A percentile compares a stretch with the other conserved stretches of the same genome.
phyloP scores from a whole-genome alignment of 2,113 vertebrate species.

The Phalacrocorax pelagicus region DNA sequence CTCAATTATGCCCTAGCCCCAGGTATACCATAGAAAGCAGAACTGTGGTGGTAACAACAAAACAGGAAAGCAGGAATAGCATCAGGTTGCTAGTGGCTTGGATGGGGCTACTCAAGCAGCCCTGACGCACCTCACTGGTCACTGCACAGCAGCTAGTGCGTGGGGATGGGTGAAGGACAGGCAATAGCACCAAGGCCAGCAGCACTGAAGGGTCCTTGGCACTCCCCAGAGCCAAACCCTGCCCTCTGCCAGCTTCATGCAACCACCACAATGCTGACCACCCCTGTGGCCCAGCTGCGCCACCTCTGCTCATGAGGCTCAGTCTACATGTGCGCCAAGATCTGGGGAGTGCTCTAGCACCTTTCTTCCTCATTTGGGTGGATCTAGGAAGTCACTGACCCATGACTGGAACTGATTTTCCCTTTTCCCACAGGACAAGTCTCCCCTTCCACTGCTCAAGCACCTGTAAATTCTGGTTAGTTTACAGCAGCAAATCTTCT shows the following conservation, averaged over 20 bases:
- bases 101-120: background rate
- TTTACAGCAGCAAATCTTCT: background rate
- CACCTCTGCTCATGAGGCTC: background rate
- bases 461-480: background rate
- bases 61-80: background rate
- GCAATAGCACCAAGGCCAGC: background rate
- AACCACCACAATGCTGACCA: rapidly evolving
- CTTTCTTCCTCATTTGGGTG: background rate
- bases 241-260: background rate
- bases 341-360: background rate
- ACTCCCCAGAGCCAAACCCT: background rate
- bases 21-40: background rate
- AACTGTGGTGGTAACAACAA: background rate
- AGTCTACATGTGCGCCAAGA: background rate
- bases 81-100: background rate
- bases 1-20: background rate
- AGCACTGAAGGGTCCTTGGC: background rate
- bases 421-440: background rate
- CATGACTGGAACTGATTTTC: background rate
- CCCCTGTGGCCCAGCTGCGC: background rate
- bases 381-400: background rate
- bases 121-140: background rate
- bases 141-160: background rate
- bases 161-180: background rate
- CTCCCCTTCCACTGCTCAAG: background rate